These are phyloP conservation scores for Melitaea athalia DNA, from an alignment of 2,888 invertebrate genomes.

Conservation along the genomic window DNA sequence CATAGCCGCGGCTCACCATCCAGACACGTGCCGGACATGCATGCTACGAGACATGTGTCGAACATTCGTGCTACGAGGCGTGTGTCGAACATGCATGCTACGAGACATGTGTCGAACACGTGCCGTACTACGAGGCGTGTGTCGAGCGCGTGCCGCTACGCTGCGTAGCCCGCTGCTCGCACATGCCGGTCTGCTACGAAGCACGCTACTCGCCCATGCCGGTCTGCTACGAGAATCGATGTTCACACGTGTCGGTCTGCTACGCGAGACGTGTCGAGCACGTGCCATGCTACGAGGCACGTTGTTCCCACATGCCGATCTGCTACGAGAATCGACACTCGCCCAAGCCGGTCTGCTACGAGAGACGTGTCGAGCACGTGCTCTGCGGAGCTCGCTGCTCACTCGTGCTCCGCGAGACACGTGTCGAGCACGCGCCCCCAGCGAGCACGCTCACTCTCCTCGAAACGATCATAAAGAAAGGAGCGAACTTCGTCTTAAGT, in stretches of 20 bases:
- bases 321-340: slow-evolving; percentile 35
- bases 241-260: slow-evolving; percentile 3
- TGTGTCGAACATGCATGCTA: slow-evolving; percentile 8
- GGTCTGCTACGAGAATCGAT: slow-evolving; percentile 19
- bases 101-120: slow-evolving; percentile 20
- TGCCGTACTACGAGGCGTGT: slow-evolving; percentile 12
- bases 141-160: background rate
- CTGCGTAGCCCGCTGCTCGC: slow-evolving; percentile 23
- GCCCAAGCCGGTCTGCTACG: slow-evolving; percentile 17
- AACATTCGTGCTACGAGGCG: background rate
- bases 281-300: slow-evolving; percentile 28
- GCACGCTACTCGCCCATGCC: slow-evolving; percentile 3
- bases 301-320: slow-evolving; percentile 21
- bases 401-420: slow-evolving; percentile 23
- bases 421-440: slow-evolving; percentile 39
- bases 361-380: slow-evolving; percentile 12
- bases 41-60: too few relatives aligned
- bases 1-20: slow-evolving; percentile 59
- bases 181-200: slow-evolving; percentile 21
- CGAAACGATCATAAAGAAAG: slow-evolving; percentile 59
- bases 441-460: slow-evolving; percentile 49
- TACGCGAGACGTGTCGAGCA: slow-evolving; percentile 2
- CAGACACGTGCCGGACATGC: slow-evolving; percentile 20
- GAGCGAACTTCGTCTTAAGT: slow-evolving; percentile 77
- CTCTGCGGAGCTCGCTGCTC: slow-evolving; percentile 35